Percentiles rank a stretch among this genome's conserved stretches.
phyloP scores from a whole-genome alignment of 2,113 vertebrate genomes.

The Condylura cristata region DNA sequence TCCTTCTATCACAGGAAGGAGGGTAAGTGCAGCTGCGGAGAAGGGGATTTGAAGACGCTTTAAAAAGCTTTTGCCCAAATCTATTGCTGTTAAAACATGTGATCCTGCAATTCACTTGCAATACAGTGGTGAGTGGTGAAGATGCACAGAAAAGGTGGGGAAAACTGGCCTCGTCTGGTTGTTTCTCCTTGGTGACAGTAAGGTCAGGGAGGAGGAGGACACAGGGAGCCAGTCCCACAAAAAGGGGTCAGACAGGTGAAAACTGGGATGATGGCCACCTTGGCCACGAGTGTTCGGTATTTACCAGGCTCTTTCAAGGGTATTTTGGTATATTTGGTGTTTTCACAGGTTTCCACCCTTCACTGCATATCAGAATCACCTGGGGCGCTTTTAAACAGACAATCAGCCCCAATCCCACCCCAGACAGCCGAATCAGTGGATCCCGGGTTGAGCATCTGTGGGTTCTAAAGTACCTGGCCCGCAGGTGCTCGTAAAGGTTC shows the following conservation, averaged over 20 bases:
- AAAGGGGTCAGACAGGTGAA: not conserved
- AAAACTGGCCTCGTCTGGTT: not conserved
- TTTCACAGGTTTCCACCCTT: not conserved
- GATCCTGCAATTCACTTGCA: slow-evolving; percentile 30
- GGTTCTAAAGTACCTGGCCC: not conserved
- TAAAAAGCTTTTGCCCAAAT: not conserved
- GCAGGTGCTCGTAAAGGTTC: not conserved
- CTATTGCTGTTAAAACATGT: not conserved
- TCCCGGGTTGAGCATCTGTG: not conserved
- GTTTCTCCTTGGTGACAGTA: not conserved
- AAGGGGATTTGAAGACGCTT: not conserved
- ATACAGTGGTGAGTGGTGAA: not conserved
- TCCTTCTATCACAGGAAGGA: too few species aligned
- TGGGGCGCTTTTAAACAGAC: not conserved
- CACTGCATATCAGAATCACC: not conserved
- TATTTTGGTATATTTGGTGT: too few species aligned
- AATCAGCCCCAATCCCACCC: not conserved
- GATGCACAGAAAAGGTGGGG: not conserved
- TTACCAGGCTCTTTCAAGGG: not conserved
- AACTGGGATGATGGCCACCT: not conserved
- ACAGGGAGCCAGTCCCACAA: not conserved
- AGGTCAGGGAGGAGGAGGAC: not conserved
- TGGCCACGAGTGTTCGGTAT: not conserved
- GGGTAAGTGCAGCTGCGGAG: too few species aligned
- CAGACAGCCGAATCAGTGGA: not conserved